These are phyloP conservation scores for Varecia variegata DNA, from an alignment of 2,797 vertebrate genomes.

Conservation along the genomic window DNA sequence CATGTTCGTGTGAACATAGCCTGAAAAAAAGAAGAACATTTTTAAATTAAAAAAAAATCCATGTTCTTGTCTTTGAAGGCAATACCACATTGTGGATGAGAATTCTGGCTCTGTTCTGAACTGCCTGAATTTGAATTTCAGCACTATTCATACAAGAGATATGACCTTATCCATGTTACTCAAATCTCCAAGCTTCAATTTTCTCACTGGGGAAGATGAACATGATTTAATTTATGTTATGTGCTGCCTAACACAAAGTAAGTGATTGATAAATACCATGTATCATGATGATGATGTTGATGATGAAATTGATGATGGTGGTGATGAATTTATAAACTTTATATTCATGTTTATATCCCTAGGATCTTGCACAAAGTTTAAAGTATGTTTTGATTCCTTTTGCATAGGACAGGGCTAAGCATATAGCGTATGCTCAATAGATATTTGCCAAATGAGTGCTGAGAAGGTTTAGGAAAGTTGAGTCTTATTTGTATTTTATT, in stretches of 20 bases:
- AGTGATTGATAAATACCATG: neutral
- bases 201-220: neutral
- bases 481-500: neutral
- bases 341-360: neutral
- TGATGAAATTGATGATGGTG: neutral
- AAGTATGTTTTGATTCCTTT: neutral
- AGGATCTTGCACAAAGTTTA: neutral
- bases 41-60: neutral
- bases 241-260: neutral
- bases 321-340: neutral
- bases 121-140: neutral
- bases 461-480: neutral
- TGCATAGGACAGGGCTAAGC: neutral
- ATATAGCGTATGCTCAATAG: neutral
- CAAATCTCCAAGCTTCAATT: neutral
- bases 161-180: neutral
- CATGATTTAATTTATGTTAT: neutral
- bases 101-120: neutral
- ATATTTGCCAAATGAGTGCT: neutral
- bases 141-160: neutral
- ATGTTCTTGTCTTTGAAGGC: neutral
- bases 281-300: neutral
- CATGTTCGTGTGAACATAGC: neutral
- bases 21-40: too few relatives aligned
- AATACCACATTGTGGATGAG: neutral